Evolutionary conservation across 2,113 vertebrate genomes (phyloP).

Genomic region (Ardeotis arabs): DNA sequence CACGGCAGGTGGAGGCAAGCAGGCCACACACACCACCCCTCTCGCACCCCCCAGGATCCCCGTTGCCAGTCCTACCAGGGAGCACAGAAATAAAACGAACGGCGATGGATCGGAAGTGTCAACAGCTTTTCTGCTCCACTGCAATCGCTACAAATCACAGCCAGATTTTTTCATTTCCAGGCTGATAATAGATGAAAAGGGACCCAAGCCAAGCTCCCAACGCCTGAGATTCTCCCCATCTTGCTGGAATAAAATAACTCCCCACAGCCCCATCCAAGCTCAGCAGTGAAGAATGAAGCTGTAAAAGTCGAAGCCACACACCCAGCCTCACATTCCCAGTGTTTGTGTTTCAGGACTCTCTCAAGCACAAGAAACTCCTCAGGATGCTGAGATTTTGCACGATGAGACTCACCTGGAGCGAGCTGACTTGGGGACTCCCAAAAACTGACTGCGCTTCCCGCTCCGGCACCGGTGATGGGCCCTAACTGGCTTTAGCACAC

Average conservation of each 20-base stretch:
- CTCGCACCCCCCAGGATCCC: neutral
- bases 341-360: neutral
- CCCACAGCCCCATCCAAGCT: neutral
- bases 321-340: neutral
- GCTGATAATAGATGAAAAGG: neutral
- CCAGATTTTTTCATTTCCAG: neutral
- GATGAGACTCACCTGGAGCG: neutral
- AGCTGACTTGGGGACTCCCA: neutral
- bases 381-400: neutral
- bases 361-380: neutral
- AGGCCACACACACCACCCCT: rapidly evolving
- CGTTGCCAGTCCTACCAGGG: rapidly evolving
- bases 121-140: neutral
- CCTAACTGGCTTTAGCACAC: neutral
- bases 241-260: neutral
- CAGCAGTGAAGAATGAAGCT: neutral
- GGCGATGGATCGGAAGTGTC: neutral
- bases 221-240: neutral
- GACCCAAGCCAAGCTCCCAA: neutral
- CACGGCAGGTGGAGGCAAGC: neutral
- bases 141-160: neutral
- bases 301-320: neutral
- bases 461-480: neutral
- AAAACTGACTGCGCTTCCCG: neutral
- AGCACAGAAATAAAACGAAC: neutral